Evolutionary conservation across 1,140 invertebrate genomes (phyloP), one percentile per base, ranked within the genome.

Genomic region (Drosophila malerkotliana): DNA sequence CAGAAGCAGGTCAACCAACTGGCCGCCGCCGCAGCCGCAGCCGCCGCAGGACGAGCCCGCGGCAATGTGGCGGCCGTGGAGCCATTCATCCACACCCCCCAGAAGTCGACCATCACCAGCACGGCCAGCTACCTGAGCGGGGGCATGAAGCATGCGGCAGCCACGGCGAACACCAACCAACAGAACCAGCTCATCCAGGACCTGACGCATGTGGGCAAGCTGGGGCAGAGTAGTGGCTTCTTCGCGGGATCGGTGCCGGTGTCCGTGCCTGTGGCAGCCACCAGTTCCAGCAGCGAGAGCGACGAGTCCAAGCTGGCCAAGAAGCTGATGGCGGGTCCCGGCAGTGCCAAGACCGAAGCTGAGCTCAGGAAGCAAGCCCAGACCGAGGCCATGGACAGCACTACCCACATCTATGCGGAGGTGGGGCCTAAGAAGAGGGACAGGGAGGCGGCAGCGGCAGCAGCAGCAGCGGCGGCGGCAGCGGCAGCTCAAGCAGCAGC

Each of bases 21-120:
- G 69, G 77, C 85, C 1, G 77, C 79, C 7, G 81, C 82, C 9
- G 87, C 87, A 4, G 79, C 85, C 2, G 85, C 90, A 5, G 77
- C 89, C 1, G 77, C 82, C 41, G 76, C 85, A 2, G 81, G 77
- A 9, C 79, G 90, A 1, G 90, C 83, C 7, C 79, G 81, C 0
- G 81, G 84, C 52, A 97, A 97, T 90, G 95, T 98, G 52, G 97
- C 97, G 1, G 96, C 97, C 6, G 96, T 98, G 2, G 97, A 98
- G 85, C 97, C 97, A 0, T 97, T 97, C 82, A 97, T 97, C 77
- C 96, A 97, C 80, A 95, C 96, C 76, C 96, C 96, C 7, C 95
- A 95, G 18, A 91, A 91, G 69, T 89, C 91, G 15, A 91, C 80
- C n/a, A 88, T 91, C 34, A 85, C 90, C 7, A 60, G 77, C 52